phyloP scores from a whole-genome alignment of 2,888 invertebrate species.

The Andrena marginata region DNA sequence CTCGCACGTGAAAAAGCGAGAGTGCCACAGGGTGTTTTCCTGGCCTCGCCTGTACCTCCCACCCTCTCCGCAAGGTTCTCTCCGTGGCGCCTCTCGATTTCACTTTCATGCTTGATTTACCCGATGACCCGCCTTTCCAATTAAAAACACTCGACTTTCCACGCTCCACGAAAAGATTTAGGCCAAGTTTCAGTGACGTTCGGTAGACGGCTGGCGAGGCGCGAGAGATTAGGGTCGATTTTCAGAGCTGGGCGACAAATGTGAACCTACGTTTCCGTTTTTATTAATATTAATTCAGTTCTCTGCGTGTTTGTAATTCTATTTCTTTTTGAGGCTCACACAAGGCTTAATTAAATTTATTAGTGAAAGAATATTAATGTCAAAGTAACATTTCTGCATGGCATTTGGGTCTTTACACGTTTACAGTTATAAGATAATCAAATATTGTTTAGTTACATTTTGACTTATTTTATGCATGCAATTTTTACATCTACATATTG shows the following conservation, averaged over 20 bases:
- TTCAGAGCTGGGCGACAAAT: neutral
- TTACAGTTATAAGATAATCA: too few species aligned
- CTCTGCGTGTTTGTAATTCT: too few species aligned
- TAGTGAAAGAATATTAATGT: too few species aligned
- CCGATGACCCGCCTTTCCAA: slow-evolving; percentile 53
- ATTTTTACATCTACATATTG: too few species aligned
- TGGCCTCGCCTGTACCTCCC: slow-evolving; percentile 18
- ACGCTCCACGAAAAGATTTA: slow-evolving; percentile 32
- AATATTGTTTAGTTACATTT: too few species aligned
- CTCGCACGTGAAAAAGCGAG: slow-evolving; percentile 68
- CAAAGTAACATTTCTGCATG: too few species aligned
- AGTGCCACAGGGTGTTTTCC: slow-evolving; percentile 55
- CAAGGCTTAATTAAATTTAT: too few species aligned
- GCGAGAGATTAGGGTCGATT: slow-evolving; percentile 16
- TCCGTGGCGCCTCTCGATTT: slow-evolving; percentile 59
- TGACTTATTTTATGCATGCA: too few species aligned
- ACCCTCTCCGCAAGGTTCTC: neutral
- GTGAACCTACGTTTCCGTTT: too few species aligned
- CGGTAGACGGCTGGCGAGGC: neutral
- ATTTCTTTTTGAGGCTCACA: too few species aligned
- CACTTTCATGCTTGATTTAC: slow-evolving; percentile 72
- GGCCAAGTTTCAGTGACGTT: slow-evolving; percentile 20
- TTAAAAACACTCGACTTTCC: slow-evolving; percentile 53
- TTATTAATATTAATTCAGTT: too few species aligned
- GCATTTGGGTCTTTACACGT: too few species aligned